Evolutionary conservation across 1,140 invertebrate genomes (phyloP), one percentile per base, ranked within the genome.

Genomic region (Vanessa tameamea): DNA sequence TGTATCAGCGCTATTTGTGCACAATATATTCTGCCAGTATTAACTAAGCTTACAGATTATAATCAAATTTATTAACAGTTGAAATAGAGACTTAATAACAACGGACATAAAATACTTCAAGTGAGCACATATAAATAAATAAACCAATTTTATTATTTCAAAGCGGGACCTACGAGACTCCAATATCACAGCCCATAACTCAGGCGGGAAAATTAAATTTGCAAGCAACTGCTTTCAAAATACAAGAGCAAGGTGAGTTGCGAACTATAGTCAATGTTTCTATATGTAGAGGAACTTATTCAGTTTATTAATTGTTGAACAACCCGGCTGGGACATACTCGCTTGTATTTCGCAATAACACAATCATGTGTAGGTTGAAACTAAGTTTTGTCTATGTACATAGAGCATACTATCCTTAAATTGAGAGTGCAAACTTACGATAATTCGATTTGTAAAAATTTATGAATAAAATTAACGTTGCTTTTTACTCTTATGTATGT

Each of bases 151-250:
- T 23, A 61, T 37, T 61, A 61, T 61, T 55, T 69, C 43, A 65
- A 66, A 47, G 43, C 53, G n/a, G 16, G 64, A 15, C 57, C 70
- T 43, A 64, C 70, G 50, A 26, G 70, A 66, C 47, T 73, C 57
- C 65, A 73, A 73, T 73, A 73, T 73, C 72, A 26, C 55, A 73
- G 65, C 16, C 31, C 66, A 55, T 73, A 73, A 68, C 59, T 73
- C 59, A 51, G 57, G 31, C 66, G 16, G 23, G 57, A 61, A 73
- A 73, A 73, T 73, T 68, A 73, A 67, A 73, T 69, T 69, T 68
- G 23, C 53, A 66, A 16, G 65, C 65, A 68, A 51, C 47, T 69
- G 48, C 72, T 73, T 47, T 68, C 64, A 68, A 73, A 67, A 67
- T 50, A 47, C 50, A 53, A 31, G 57, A 61, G 57, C 57, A 37